Percentiles rank a stretch among this genome's conserved stretches.
These are phyloP conservation scores for Alectura lathami DNA, from an alignment of 2,113 vertebrate species.

Conservation along the genomic window DNA sequence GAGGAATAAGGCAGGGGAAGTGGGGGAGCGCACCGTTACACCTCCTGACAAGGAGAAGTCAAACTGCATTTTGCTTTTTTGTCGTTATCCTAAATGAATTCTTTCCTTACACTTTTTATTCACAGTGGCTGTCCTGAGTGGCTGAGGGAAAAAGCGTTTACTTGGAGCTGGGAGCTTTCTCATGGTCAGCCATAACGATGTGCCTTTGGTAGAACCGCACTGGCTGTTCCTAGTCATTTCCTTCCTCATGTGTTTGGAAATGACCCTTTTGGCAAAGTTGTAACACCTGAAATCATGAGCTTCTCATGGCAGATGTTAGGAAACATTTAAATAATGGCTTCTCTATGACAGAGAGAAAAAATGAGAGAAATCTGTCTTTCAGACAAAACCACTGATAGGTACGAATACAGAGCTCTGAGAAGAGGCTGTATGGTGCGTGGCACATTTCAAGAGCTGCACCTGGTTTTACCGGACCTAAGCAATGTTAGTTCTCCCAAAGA, in stretches of 20 bases:
- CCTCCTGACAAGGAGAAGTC: background rate
- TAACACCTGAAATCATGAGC: background rate
- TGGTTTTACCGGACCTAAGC: background rate
- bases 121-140: background rate
- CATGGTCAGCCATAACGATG: rapidly evolving
- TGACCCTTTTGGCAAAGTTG: background rate
- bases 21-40: too few relatives aligned
- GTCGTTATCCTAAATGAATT: background rate
- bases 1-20: too few relatives aligned
- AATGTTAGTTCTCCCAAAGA: background rate
- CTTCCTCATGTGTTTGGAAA: background rate
- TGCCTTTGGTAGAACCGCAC: background rate
- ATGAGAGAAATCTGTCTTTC: background rate
- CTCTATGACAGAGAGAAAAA: background rate
- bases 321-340: background rate
- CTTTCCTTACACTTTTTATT: background rate
- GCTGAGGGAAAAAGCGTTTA: background rate
- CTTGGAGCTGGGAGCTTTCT: background rate
- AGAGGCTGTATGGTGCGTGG: background rate
- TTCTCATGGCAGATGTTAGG: background rate
- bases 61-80: background rate
- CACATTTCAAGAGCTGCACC: background rate
- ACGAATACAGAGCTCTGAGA: background rate
- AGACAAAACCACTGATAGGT: background rate
- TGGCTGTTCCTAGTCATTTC: background rate